Conservation (phyloP, 2,113 vertebrate species). For the Misgurnus mizolepis region DNA sequence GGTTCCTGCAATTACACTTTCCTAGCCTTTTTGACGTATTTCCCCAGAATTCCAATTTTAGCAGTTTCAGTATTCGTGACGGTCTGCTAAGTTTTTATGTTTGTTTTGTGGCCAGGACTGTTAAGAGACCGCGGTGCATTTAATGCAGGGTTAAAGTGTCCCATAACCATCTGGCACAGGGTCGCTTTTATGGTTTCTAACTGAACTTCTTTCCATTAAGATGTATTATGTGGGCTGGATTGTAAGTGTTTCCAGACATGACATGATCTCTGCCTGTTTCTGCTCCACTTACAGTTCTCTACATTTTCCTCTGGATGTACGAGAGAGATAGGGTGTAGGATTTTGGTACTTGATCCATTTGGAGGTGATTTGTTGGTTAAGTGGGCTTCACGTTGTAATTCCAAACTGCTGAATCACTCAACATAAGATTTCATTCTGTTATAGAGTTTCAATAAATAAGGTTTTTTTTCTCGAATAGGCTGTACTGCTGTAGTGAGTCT, state of each 20-base stretch:
- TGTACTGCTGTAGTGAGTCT: neutral
- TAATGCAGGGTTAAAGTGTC: constrained; percentile 14
- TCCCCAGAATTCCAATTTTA: neutral
- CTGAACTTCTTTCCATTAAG: constrained; percentile 8
- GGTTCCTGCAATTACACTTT: neutral
- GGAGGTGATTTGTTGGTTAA: neutral
- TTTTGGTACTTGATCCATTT: neutral
- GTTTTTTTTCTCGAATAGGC: neutral
- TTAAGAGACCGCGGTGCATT: neutral
- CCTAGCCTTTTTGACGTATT: neutral
- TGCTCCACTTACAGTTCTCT: neutral
- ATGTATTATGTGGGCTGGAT: neutral
- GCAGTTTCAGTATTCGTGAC: neutral
- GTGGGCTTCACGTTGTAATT: neutral
- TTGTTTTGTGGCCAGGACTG: neutral
- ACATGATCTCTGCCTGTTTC: neutral
- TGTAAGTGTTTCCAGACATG: neutral
- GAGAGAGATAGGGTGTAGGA: neutral
- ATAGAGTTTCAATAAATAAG: neutral
- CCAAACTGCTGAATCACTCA: neutral
- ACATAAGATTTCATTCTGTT: neutral
- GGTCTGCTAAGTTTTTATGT: constrained; percentile 4
- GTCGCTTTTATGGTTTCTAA: neutral
- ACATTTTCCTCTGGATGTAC: neutral
- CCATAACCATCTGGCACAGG: constrained; percentile 1